Evolutionary conservation across 2,888 invertebrate genomes (phyloP).

Genomic region (Gymnocheta viridis): DNA sequence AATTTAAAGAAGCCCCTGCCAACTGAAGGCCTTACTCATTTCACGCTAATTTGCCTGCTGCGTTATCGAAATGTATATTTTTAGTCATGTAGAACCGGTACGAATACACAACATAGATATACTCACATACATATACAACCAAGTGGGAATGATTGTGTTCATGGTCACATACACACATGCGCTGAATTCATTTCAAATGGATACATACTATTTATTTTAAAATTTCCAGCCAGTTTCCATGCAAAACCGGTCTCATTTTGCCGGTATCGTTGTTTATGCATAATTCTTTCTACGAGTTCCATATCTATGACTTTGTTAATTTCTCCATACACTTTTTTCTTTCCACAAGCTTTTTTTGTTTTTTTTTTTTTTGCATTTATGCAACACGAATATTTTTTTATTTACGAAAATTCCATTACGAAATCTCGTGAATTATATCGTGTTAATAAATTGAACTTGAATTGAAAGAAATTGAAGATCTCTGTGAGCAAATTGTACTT

Average conservation of each 20-base stretch:
- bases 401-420: slow-evolving; percentile 38
- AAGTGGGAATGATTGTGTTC: slow-evolving; percentile 29
- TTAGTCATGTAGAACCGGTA: slow-evolving; percentile 48
- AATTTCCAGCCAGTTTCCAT: slow-evolving; percentile 51
- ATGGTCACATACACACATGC: slow-evolving; percentile 37
- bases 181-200: slow-evolving; percentile 8
- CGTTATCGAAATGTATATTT: slow-evolving; percentile 24
- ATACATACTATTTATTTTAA: slow-evolving; percentile 15
- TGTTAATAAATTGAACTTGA: slow-evolving; percentile 57
- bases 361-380: no score
- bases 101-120: slow-evolving; percentile 2
- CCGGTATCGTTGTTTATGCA: slow-evolving; percentile 59
- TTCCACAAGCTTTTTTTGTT: slow-evolving; percentile 20
- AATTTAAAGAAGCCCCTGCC: not conserved
- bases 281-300: slow-evolving; percentile 9
- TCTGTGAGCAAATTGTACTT: not conserved
- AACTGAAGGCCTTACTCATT: not conserved
- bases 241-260: slow-evolving; percentile 66
- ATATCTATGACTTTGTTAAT: slow-evolving; percentile 25
- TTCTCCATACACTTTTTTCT: slow-evolving; percentile 8
- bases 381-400: slow-evolving; percentile 1
- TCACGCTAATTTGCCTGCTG: not conserved
- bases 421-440: slow-evolving; percentile 28
- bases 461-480: slow-evolving; percentile 1
- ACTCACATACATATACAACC: not conserved